Evolutionary conservation across 2,797 vertebrate genomes (phyloP).

Genomic region (Chelmon rostratus): DNA sequence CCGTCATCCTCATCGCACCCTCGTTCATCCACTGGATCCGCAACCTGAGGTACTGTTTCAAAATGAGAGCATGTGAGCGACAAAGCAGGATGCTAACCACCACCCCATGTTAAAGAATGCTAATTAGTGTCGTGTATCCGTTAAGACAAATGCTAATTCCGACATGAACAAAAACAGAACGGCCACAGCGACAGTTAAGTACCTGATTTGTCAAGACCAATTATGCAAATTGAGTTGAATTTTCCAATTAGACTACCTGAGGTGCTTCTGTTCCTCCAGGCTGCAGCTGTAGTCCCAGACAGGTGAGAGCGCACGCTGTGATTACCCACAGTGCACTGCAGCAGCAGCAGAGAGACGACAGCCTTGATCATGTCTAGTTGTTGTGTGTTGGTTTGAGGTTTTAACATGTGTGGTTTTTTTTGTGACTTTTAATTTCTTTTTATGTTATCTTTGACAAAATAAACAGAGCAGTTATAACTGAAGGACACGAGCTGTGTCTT

Average conservation of each 20-base stretch:
- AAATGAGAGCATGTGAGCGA: neutral
- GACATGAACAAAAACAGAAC: neutral
- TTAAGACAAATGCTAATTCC: neutral
- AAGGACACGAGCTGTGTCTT: no score
- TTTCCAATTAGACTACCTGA: neutral
- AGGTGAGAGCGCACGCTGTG: neutral
- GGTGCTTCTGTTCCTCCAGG: neutral
- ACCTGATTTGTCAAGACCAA: neutral
- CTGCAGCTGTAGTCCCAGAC: neutral
- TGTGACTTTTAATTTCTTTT: neutral
- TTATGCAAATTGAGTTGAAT: neutral
- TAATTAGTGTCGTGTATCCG: neutral
- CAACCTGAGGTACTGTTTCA: conserved; percentile 90
- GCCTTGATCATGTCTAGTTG: neutral
- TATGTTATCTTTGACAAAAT: neutral
- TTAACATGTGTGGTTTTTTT: no score
- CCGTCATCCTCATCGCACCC: conserved; percentile 89
- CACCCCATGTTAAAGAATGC: neutral
- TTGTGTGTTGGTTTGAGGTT: neutral
- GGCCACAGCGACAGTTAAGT: neutral
- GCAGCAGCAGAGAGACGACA: neutral
- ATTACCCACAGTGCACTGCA: neutral
- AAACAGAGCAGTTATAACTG: no score
- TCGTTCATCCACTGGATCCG: conserved; percentile 94
- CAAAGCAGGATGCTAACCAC: neutral